A percentile compares a stretch with the other conserved stretches of the same genome.
These are phyloP conservation scores for Iguana delicatissima DNA, from an alignment of 2,797 vertebrate genomes.

Conservation along the genomic window DNA sequence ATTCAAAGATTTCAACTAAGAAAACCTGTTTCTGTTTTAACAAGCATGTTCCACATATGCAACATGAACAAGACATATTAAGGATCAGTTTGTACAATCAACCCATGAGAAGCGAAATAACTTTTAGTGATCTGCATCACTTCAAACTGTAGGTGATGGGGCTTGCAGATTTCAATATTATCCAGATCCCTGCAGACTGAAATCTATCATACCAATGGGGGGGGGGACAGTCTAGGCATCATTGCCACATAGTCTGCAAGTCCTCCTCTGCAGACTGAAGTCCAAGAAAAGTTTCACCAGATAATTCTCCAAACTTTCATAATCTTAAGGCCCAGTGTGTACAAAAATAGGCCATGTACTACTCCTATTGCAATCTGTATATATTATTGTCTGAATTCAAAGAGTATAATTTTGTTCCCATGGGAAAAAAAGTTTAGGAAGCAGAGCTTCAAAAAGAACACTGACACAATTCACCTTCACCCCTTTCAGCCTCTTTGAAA, in stretches of 20 bases:
- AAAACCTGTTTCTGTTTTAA: not conserved
- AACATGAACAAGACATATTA: not conserved
- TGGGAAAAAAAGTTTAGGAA: not conserved
- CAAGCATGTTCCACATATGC: not conserved
- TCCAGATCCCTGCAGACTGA: not conserved
- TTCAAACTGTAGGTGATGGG: not conserved
- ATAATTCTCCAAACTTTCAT: not conserved
- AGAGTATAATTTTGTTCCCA: conserved; percentile 5
- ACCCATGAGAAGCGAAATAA: not conserved
- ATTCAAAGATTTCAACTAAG: not conserved
- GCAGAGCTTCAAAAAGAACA: not conserved
- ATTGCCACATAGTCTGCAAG: not conserved
- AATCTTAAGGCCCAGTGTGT: not conserved
- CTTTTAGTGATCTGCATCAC: not conserved
- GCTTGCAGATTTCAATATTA: not conserved
- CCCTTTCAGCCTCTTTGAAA: conserved; percentile 18
- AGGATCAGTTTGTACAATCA: not conserved
- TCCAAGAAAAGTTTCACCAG: not conserved
- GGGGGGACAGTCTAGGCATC: not conserved
- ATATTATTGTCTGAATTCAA: conserved; percentile 12
- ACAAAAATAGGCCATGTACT: conserved; percentile 7
- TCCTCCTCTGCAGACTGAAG: not conserved
- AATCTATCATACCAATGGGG: not conserved
- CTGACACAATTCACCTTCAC: conserved; percentile 8
- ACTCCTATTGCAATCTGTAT: not conserved